Conservation (phyloP, 2,113 vertebrate genomes). For the Formicarius rufipectus region DNA sequence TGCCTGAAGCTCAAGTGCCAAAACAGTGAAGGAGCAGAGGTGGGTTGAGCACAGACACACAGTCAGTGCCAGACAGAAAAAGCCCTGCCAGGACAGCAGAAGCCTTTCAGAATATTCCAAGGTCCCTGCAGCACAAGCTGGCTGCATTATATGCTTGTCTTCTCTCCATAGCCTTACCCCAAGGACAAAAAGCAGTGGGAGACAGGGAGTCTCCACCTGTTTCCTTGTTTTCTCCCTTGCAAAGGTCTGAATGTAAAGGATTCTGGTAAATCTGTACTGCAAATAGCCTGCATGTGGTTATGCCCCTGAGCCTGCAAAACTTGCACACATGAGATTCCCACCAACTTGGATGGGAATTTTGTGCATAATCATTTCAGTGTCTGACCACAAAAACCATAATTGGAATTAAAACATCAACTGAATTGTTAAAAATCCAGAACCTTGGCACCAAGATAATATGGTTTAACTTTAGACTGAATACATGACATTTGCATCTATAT, state of each 20-base stretch:
- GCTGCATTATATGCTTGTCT: background rate
- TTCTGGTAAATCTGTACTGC: background rate
- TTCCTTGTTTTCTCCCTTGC: background rate
- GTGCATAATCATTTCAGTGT: constrained; percentile 14
- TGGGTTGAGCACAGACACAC: background rate
- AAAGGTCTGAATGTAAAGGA: background rate
- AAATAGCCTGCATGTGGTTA: constrained; percentile 7
- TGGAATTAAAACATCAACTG: constrained; percentile 53
- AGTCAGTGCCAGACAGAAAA: background rate
- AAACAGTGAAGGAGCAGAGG: background rate
- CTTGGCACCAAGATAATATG: constrained; percentile 37
- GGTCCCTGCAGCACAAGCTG: background rate
- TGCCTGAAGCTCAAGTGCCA: background rate
- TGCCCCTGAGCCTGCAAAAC: constrained; percentile 30
- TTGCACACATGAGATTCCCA: constrained; percentile 33
- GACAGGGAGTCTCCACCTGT: background rate
- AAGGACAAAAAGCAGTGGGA: background rate
- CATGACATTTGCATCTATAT: background rate
- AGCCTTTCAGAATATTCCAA: background rate
- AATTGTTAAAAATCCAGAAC: constrained; percentile 45
- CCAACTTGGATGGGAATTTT: constrained; percentile 35
- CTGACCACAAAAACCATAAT: constrained; percentile 63
- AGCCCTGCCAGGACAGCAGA: background rate
- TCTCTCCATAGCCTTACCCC: background rate
- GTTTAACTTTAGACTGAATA: constrained; percentile 11